Base-by-base conservation (phyloP, 1,140 invertebrate species). In the Drosophila prosaltans region DNA sequence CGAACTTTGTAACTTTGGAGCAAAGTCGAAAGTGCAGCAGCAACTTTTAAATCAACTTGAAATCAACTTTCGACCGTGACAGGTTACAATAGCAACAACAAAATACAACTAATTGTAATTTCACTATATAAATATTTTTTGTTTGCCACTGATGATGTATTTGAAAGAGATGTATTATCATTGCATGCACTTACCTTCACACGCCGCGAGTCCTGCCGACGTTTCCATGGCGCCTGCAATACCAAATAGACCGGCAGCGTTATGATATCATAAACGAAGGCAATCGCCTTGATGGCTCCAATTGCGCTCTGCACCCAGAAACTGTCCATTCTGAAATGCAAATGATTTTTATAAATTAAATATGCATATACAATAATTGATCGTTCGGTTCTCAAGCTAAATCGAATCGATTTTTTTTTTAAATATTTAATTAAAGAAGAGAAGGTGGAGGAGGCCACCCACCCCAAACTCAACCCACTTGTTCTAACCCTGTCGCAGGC, bases 171-270 rank as follows among this genome's bases (percentile, higher is more conserved):
- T 16, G 16, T 16, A 16, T 16, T 16, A 16, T 16, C 16, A 16
- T 16, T 16, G 16, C 16, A 16, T 16, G 28, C 32, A 58, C 73
- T 84, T 55, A 96, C 96, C 95, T 97, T 97, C 28, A 96, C 94
- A 79, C 95, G 94, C 57, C 95, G 93, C 4, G 96, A 96, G 32
- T 95, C 93, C 65, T 95, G 94, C 63, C 95, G 94, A 80, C 95
- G 95, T 90, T 95, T 95, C 97, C 98, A 98, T 64, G 98, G 98
- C 78, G 95, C 94, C 92, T 98, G 97, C 61, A 98, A 93, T 36
- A 98, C 93, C 76, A 97, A 94, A 93, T 98, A 98, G 1, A 98
- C 94, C 43, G 97, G 97, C 92, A 97, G 97, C 57, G 97, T 98
- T 78, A 98, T 93, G 73, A 98, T 94, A 92, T 98, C 98, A 93